phyloP scores from a whole-genome alignment of 2,113 vertebrate species.

The Todiramphus chloris region DNA sequence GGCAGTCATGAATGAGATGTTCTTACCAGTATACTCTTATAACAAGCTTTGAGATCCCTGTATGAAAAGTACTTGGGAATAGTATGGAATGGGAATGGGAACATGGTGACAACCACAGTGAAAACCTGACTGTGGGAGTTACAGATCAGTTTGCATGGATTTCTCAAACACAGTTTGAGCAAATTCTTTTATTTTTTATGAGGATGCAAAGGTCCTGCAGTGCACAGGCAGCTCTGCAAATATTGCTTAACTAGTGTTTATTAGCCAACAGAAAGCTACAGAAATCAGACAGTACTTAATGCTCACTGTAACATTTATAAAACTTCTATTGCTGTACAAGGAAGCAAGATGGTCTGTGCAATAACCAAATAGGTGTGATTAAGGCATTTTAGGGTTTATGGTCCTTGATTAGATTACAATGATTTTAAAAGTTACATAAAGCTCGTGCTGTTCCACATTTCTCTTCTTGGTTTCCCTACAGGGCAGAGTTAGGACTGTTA shows the following conservation, averaged over 20 bases:
- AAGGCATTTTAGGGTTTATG: constrained; percentile 27
- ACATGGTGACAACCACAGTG: neutral
- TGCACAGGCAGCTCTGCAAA: neutral
- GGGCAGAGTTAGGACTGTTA: neutral
- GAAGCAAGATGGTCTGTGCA: neutral
- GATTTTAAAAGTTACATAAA: neutral
- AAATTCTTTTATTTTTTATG: neutral
- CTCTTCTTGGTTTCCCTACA: neutral
- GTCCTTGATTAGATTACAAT: neutral
- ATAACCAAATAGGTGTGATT: constrained; percentile 7
- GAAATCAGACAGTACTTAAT: constrained; percentile 2
- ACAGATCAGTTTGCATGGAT: neutral
- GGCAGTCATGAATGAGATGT: neutral
- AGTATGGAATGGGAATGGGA: too few relatives aligned
- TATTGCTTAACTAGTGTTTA: neutral
- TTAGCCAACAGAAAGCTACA: neutral
- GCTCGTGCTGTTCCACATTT: neutral
- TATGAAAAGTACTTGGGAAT: neutral
- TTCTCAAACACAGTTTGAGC: neutral
- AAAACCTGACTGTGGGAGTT: neutral
- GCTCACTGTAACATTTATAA: neutral
- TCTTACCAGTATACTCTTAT: neutral
- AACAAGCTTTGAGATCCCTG: neutral
- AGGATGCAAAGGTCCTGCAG: neutral
- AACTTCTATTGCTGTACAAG: neutral